phyloP scores from a whole-genome alignment of 2,113 vertebrate species.

The Tursiops truncatus region DNA sequence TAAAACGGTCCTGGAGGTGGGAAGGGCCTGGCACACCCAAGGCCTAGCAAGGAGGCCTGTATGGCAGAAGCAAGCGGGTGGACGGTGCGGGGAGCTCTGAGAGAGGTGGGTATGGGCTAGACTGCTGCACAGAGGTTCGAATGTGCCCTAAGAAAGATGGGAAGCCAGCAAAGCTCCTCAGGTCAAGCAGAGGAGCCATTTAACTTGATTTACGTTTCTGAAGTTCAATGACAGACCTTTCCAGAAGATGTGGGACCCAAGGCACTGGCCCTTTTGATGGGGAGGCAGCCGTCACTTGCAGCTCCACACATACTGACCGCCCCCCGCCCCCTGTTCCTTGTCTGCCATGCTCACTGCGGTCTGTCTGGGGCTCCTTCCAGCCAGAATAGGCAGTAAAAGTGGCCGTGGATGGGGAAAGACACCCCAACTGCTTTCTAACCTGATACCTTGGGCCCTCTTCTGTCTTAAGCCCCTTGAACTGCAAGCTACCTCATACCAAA shows the following conservation, averaged over 20 bases:
- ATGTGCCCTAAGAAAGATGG: background rate
- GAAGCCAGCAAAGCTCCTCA: background rate
- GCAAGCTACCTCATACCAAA: background rate
- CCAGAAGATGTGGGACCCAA: background rate
- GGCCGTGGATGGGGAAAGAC: background rate
- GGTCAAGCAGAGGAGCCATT: background rate
- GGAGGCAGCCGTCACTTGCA: background rate
- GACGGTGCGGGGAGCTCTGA: rapidly evolving
- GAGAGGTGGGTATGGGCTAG: background rate
- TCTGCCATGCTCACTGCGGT: rapidly evolving
- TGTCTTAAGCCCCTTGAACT: background rate
- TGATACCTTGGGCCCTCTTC: background rate
- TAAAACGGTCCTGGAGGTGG: background rate
- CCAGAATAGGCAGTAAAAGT: background rate
- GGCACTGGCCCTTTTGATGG: background rate
- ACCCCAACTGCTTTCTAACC: background rate
- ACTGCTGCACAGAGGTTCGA: background rate
- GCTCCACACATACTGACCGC: no score
- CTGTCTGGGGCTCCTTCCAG: background rate
- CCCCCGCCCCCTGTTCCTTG: background rate
- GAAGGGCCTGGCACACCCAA: background rate
- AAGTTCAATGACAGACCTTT: background rate
- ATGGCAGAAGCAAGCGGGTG: background rate
- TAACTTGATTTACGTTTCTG: background rate
- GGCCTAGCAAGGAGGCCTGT: background rate